Conservation (phyloP, 2,888 invertebrate species). For the Pristionchus exspectatus region DNA sequence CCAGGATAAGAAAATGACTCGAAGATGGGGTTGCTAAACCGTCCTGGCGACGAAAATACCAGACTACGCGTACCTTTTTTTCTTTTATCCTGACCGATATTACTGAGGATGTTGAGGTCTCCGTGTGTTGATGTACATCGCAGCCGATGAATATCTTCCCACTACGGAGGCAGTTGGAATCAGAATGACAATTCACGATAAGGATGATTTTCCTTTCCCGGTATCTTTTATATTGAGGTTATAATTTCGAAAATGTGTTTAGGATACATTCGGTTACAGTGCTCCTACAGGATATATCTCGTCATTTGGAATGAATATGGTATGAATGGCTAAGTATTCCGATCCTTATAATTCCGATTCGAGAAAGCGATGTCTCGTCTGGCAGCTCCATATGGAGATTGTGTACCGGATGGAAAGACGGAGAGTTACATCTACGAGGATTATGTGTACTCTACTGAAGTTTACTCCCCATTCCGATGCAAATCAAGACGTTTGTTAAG, state of each 20-base stretch:
- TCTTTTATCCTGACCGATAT: too few relatives aligned
- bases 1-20: too few relatives aligned
- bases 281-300: conserved; percentile 77
- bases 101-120: conserved; percentile 60
- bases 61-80: too few relatives aligned
- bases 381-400: conserved; percentile 77
- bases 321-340: not conserved
- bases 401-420: conserved; percentile 65
- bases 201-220: conserved; percentile 73
- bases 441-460: conserved; percentile 75
- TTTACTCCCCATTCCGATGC: conserved; percentile 2
- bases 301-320: conserved; percentile 73
- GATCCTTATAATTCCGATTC: not conserved
- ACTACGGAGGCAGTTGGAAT: conserved; percentile 75
- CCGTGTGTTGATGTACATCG: conserved; percentile 73
- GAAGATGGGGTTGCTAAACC: too few relatives aligned
- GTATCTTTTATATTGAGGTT: conserved; percentile 27
- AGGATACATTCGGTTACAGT: conserved; percentile 75
- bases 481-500: conserved; percentile 26
- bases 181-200: conserved; percentile 75
- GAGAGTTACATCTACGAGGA: conserved; percentile 73
- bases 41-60: too few relatives aligned
- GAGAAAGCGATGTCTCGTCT: conserved; percentile 74
- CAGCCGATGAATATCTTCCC: conserved; percentile 74
- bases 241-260: not conserved